These are phyloP conservation scores for Eleginops maclovinus DNA, from an alignment of 2,113 vertebrate genomes.

Conservation along the genomic window DNA sequence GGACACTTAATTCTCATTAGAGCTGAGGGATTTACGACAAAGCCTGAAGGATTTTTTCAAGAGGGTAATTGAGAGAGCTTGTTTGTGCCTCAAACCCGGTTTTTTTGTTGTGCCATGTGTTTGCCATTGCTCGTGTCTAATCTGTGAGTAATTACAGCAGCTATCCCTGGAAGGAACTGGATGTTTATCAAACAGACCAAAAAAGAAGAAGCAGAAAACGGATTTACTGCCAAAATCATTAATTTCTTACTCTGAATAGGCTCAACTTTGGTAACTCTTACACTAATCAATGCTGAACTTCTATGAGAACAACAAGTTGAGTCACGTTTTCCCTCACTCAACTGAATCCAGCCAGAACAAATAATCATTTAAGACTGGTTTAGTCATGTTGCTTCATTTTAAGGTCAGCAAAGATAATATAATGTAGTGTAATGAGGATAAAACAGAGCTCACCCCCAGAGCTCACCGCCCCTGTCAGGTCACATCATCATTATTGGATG, in stretches of 20 bases:
- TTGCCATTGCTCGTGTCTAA: slow-evolving; percentile 42
- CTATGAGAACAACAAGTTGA: not conserved
- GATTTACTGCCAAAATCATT: slow-evolving; percentile 9
- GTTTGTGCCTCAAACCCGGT: slow-evolving; percentile 49
- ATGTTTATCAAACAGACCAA: slow-evolving; percentile 35
- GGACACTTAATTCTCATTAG: slow-evolving; percentile 44
- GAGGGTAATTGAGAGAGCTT: slow-evolving; percentile 61
- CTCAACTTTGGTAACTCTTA: not conserved
- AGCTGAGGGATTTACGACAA: slow-evolving; percentile 65
- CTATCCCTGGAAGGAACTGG: slow-evolving; percentile 30
- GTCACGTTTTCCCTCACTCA: not conserved
- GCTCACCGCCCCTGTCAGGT: slow-evolving; percentile 36
- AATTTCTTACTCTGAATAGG: not conserved
- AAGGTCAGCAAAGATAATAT: not conserved
- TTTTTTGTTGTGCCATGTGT: slow-evolving; percentile 26
- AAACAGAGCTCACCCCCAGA: not conserved
- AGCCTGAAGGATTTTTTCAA: slow-evolving; percentile 54
- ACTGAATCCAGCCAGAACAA: not conserved
- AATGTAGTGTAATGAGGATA: not conserved
- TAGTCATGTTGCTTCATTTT: not conserved
- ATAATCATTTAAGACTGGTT: not conserved
- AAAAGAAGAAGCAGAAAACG: not conserved
- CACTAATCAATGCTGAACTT: not conserved
- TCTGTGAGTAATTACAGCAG: slow-evolving; percentile 54
- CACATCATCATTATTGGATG: slow-evolving; percentile 28